Evolutionary conservation across 2,797 vertebrate genomes (phyloP).

Genomic region (Crossoptilon crossoptilon): DNA sequence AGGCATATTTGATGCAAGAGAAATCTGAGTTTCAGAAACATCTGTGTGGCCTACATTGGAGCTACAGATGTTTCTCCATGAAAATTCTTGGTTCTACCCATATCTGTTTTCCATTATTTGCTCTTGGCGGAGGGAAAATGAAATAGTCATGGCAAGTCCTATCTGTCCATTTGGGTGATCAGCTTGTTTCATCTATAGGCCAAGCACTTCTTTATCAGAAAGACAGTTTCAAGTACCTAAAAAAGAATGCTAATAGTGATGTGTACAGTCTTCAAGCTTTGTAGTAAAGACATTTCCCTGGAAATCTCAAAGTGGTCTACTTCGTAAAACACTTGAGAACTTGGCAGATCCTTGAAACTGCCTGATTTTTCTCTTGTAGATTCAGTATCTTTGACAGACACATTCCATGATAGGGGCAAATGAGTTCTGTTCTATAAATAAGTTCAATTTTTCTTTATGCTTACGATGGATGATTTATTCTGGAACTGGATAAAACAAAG

Average conservation of each 20-base stretch:
- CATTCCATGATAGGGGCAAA: not conserved
- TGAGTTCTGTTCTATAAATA: not conserved
- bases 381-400: not conserved
- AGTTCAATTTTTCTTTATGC: not conserved
- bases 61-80: not conserved
- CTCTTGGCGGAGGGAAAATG: not conserved
- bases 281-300: not conserved
- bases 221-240: not conserved
- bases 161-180: not conserved
- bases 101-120: not conserved
- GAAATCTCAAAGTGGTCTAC: not conserved
- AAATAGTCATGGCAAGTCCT: not conserved
- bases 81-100: not conserved
- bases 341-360: not conserved
- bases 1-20: not conserved
- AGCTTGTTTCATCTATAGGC: not conserved
- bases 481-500: conserved; percentile 10
- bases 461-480: not conserved
- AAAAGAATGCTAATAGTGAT: not conserved
- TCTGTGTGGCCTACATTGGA: not conserved
- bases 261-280: not conserved
- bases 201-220: accelerated
- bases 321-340: not conserved
- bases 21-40: not conserved
- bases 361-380: not conserved